Conservation (phyloP, 2,797 vertebrate species). For the Pyrocephalus nanus region DNA sequence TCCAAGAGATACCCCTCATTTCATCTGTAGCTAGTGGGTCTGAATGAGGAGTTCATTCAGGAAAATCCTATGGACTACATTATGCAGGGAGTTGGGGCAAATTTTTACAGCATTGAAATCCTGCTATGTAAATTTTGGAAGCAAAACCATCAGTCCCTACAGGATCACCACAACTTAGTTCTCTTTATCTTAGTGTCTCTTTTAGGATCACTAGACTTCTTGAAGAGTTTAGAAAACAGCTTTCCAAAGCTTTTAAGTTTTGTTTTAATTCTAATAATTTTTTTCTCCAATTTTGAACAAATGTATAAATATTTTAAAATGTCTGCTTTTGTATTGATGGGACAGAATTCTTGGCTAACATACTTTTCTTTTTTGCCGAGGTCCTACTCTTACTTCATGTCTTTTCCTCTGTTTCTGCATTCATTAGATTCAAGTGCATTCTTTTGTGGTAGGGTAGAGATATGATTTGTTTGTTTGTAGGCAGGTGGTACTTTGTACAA, state of each 20-base stretch:
- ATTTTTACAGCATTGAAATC: not conserved
- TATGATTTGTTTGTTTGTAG: not conserved
- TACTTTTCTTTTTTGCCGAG: not conserved
- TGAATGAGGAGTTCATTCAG: not conserved
- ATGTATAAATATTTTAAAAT: not conserved
- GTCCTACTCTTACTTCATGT: not conserved
- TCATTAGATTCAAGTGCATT: not conserved
- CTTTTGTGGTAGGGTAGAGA: not conserved
- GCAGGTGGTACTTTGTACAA: not conserved
- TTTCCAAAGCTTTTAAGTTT: not conserved
- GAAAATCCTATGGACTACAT: not conserved
- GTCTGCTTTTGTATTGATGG: not conserved
- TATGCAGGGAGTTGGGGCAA: not conserved
- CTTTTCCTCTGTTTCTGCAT: not conserved
- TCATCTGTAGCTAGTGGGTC: not conserved
- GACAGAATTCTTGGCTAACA: not conserved
- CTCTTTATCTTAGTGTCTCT: not conserved
- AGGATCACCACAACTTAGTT: not conserved
- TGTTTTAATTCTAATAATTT: not conserved
- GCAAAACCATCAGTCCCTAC: not conserved
- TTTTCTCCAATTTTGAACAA: not conserved
- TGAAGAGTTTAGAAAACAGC: not conserved
- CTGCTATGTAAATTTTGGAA: not conserved
- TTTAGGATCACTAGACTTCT: not conserved
- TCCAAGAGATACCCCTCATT: not conserved